Evolutionary conservation across 1,140 invertebrate genomes (phyloP), one percentile per base, ranked within the genome.

Genomic region (Temnothorax longispinosus): DNA sequence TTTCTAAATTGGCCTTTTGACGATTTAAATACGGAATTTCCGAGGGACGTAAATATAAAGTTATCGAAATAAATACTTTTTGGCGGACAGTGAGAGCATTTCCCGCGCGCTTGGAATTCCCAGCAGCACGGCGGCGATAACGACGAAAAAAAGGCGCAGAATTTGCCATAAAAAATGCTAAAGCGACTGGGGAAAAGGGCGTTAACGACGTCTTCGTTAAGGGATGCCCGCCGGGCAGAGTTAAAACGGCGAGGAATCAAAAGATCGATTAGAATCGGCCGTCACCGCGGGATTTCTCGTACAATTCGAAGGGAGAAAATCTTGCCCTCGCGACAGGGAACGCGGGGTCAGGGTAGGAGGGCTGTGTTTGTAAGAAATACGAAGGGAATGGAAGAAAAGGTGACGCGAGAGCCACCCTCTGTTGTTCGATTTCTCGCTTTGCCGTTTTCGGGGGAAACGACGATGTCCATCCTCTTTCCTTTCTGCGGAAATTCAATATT

Each of bases 401-500:
- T 77, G 67, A 44, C 54, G 85, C 80, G 69, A 89, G 76, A 81
- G 88, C 65, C 67, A 84, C 56, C 54, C 85, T 88, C 90, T 82
- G 89, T 90, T 87, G 41, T 67, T 72, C 74, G 74, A 86, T 78
- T 86, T 89, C 64, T 87, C 56, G 47, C 65, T 85, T 87, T 76
- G 76, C 60, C 86, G 78, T 77, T 84, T 85, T 67, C 54, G 44
- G 60, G 72, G 81, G 88, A 58, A 82, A 77, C 77, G 52, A 60
- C 41, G 65, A 60, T 84, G 78, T 89, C 80, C 86, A 80, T 88
- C 88, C 82, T 72, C 71, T 84, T 77, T 90, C 58, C 60, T 91
- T 88, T 88, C 74, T 27, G 60, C 38, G 85, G 92, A 93, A 93
- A 94, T 92, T 92, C 91, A 93, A 94, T 93, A 94, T 93, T 94